These are phyloP conservation scores for Sylvia borin DNA, from an alignment of 2,797 vertebrate species.

Conservation along the genomic window DNA sequence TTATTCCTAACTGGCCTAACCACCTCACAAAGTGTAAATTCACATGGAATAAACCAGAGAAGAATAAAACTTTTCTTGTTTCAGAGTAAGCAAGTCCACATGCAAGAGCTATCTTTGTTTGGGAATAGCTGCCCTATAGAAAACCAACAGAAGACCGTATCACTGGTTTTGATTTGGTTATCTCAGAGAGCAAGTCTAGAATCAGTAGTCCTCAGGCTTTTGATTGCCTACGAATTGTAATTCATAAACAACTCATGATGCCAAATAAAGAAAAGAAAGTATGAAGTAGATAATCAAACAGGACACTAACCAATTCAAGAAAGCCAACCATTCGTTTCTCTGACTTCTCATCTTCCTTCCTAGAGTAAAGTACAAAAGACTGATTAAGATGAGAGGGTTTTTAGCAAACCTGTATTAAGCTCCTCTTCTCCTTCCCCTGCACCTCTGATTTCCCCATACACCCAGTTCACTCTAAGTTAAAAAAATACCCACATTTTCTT, in stretches of 20 bases:
- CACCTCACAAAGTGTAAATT: background rate
- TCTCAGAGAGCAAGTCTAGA: background rate
- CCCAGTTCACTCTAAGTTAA: background rate
- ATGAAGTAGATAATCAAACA: background rate
- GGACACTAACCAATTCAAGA: conserved; percentile 74
- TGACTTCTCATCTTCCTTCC: conserved; percentile 55
- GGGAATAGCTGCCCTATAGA: background rate
- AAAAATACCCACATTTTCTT: conserved; percentile 33
- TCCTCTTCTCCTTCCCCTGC: background rate
- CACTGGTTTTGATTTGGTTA: background rate
- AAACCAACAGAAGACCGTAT: background rate
- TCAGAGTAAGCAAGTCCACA: background rate
- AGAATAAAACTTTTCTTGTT: background rate
- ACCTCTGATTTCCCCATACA: background rate
- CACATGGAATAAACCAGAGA: background rate
- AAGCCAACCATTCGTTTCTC: conserved; percentile 63
- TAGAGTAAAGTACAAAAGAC: conserved; percentile 1
- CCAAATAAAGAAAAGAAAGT: background rate
- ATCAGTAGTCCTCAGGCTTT: background rate
- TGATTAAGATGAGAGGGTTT: background rate
- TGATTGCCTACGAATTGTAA: background rate
- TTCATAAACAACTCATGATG: background rate
- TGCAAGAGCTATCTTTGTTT: background rate
- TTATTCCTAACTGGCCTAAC: background rate
- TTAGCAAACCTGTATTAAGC: background rate